Evolutionary conservation across 2,888 invertebrate species (phyloP).

Genomic region (Dorcus parallelipipedus): DNA sequence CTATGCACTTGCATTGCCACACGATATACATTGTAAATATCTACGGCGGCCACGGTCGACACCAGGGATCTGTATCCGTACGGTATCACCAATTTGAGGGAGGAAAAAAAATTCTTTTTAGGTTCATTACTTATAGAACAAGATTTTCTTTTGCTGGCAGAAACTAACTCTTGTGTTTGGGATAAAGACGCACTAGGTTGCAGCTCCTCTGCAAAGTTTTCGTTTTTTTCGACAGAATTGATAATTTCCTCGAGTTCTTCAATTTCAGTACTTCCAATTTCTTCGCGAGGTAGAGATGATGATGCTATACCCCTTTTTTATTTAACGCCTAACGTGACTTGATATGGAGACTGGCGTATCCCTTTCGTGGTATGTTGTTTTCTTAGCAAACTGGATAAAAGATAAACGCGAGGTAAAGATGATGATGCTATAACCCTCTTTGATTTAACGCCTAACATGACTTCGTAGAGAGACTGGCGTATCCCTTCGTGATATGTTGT

Average conservation of each 20-base stretch:
- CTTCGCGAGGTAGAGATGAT: neutral
- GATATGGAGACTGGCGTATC: too few species aligned
- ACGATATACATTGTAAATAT: neutral
- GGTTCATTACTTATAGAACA: neutral
- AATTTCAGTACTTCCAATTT: constrained; percentile 2
- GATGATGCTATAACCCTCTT: constrained; percentile 1
- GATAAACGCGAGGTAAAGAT: neutral
- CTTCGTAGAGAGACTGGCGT: neutral
- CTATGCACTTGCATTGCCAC: too few species aligned
- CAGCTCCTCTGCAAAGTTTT: neutral
- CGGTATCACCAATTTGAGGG: neutral
- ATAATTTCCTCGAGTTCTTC: neutral
- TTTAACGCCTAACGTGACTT: too few species aligned
- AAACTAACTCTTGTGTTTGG: neutral
- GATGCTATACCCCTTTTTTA: too few species aligned
- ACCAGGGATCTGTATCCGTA: neutral
- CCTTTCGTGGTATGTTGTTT: too few species aligned
- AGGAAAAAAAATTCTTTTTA: neutral
- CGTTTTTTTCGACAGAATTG: neutral
- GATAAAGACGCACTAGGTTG: neutral
- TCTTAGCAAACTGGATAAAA: too few species aligned
- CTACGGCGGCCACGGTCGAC: neutral
- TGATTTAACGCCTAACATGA: neutral
- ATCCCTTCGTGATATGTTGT: constrained; percentile 12
- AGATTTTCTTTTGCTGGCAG: neutral